Base-by-base conservation (phyloP, 53 echinoderm and acorn worm species). In the Echinometra lucunter region DNA sequence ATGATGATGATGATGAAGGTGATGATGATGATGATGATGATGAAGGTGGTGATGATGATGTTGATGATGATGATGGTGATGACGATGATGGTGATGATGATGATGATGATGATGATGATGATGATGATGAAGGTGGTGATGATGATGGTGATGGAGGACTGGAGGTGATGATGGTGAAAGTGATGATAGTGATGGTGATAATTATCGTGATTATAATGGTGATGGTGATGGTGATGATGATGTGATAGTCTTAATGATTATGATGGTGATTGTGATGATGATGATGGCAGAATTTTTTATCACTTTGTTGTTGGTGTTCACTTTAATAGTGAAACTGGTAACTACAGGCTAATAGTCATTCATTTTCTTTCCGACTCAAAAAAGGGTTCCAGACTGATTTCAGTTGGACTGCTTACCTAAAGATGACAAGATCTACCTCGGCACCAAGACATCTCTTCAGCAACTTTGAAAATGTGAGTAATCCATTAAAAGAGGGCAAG, bases 391-490 rank as follows among this genome's bases (percentile, higher is more conserved):
- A 96, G 40, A 74, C 96, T 63, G 99, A 99, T 58, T 99, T 99
- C 91, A 96, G 95, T 37, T 99, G 99, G 99, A 98, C 95, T 75
- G 92, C 94, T 28, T 99, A 99, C 90, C 91, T 99, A 19, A 99
- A 97, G 90, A 96, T 98, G 96, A 97, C 98, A 45, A 96, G 96
- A 75, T 95, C 99, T 11, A 96, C 97, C 53, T 96, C 99, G 0
- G 98, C 98, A 38, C 99, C 99, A 5, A 99, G 96, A 82, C 95
- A 96, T 95, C 95, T 97, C 7, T 99, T 99, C 96, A 97, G 97
- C 70, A 97, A 95, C 89, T 97, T 96, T 92, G 97, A 99, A 95
- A 98, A 97, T 87, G 99, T 99, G 96, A 99, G 99, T 94, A 19
- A 2, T 17, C 21, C 21, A 21, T 35, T 57, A 12, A 63, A 63